Evolutionary conservation across 2,113 vertebrate species (phyloP).

Genomic region (Calyptomena viridis): DNA sequence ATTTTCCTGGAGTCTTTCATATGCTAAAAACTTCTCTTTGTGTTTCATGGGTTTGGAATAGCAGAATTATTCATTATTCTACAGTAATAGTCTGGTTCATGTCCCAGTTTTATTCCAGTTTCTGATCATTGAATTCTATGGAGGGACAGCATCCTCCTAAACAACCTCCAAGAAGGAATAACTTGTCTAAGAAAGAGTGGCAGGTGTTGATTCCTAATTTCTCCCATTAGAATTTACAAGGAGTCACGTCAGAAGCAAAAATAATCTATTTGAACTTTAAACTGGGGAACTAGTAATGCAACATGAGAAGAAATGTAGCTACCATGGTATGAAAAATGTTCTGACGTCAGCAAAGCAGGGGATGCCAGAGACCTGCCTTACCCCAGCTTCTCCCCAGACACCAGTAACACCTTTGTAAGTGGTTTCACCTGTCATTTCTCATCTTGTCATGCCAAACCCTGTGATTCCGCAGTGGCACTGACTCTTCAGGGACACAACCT

Average conservation of each 20-base stretch:
- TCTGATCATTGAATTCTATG: background rate
- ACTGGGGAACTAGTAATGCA: background rate
- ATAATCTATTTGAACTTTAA: background rate
- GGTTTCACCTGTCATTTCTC: background rate
- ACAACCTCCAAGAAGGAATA: background rate
- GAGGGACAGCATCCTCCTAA: background rate
- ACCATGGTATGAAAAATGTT: background rate
- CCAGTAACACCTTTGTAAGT: background rate
- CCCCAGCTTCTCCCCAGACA: background rate
- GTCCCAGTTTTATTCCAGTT: constrained; percentile 26
- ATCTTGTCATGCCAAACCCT: background rate
- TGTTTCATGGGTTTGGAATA: constrained; percentile 1
- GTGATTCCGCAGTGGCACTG: background rate
- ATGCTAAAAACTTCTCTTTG: constrained; percentile 13
- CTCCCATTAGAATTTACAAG: background rate
- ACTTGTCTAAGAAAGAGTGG: background rate
- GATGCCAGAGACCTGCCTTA: background rate
- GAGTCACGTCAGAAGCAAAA: background rate
- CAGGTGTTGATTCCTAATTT: background rate
- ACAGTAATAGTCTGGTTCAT: background rate
- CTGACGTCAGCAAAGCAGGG: background rate
- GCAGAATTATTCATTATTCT: constrained; percentile 36
- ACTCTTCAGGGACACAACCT: background rate
- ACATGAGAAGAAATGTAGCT: background rate
- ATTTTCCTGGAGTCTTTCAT: constrained; percentile 36